Evolutionary conservation across 2,797 vertebrate genomes (phyloP).

Genomic region (Todus mexicanus): DNA sequence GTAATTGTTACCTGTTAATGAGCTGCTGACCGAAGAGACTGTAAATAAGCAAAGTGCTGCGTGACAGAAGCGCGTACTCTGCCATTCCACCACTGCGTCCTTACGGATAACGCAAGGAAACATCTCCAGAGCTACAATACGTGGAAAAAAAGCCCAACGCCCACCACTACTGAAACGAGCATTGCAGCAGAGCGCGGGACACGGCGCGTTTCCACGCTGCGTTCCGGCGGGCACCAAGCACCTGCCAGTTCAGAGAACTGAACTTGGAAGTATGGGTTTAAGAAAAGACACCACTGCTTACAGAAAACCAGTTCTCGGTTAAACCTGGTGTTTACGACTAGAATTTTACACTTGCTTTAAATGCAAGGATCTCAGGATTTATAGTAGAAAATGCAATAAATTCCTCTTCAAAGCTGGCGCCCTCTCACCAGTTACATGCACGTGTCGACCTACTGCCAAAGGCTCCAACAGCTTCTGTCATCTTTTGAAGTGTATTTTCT

Average conservation of each 20-base stretch:
- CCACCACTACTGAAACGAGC: accelerated
- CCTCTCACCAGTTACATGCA: background rate
- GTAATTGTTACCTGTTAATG: slow-evolving; percentile 55
- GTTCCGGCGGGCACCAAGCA: background rate
- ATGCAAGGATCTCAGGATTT: background rate
- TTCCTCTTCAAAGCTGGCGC: background rate
- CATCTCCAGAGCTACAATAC: background rate
- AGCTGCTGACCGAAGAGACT: background rate
- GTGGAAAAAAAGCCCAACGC: background rate
- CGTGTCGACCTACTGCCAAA: background rate
- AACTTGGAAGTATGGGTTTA: background rate
- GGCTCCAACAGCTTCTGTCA: background rate
- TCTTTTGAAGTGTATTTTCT: background rate
- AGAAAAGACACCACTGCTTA: background rate
- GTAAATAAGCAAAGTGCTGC: background rate
- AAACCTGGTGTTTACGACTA: background rate
- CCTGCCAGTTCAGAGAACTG: background rate
- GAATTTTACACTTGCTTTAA: background rate
- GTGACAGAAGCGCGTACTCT: accelerated
- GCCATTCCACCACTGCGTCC: accelerated
- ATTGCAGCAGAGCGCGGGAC: background rate
- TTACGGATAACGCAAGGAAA: background rate
- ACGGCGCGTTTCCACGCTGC: accelerated
- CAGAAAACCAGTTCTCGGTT: background rate
- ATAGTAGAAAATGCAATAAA: background rate